Evolutionary conservation across 2,797 vertebrate species (phyloP).

Genomic region (Macroramphosus scolopax): DNA sequence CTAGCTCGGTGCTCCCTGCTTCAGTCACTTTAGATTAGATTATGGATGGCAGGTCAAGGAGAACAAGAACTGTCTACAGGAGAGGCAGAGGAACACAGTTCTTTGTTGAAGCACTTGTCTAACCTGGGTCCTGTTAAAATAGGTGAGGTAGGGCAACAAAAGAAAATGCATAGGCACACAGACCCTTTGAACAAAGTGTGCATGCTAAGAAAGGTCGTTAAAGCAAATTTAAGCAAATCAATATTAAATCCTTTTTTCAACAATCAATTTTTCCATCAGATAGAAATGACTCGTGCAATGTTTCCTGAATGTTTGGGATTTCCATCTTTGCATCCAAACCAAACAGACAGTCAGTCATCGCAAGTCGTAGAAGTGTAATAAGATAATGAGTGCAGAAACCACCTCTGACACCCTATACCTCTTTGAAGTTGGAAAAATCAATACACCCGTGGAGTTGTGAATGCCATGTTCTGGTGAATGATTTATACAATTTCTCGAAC

Average conservation of each 20-base stretch:
- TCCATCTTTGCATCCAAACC: too few relatives aligned
- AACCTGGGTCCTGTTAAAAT: constrained; percentile 8
- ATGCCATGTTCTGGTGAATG: constrained; percentile 74
- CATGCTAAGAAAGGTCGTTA: too few relatives aligned
- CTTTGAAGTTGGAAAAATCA: constrained; percentile 74
- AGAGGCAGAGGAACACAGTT: constrained; percentile 38
- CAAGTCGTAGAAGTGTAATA: constrained; percentile 65
- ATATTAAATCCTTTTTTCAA: too few relatives aligned
- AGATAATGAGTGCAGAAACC: constrained; percentile 28
- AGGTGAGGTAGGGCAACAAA: constrained; percentile 16
- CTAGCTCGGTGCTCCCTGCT: constrained; percentile 60
- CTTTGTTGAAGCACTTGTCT: constrained; percentile 28
- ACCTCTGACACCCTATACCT: constrained; percentile 53
- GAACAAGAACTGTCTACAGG: constrained; percentile 66
- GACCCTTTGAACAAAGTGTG: too few relatives aligned
- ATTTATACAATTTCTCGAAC: constrained; percentile 70
- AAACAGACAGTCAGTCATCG: constrained; percentile 57
- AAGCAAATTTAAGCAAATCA: too few relatives aligned
- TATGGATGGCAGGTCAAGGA: constrained; percentile 76
- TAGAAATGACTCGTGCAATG: too few relatives aligned
- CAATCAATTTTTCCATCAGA: too few relatives aligned
- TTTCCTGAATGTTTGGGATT: too few relatives aligned
- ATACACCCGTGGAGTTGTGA: constrained; percentile 64
- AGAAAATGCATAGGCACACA: too few relatives aligned
- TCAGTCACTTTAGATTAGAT: constrained; percentile 78